These are phyloP conservation scores for Candidula unifasciata DNA, from an alignment of 2,888 invertebrate genomes.

Conservation along the genomic window DNA sequence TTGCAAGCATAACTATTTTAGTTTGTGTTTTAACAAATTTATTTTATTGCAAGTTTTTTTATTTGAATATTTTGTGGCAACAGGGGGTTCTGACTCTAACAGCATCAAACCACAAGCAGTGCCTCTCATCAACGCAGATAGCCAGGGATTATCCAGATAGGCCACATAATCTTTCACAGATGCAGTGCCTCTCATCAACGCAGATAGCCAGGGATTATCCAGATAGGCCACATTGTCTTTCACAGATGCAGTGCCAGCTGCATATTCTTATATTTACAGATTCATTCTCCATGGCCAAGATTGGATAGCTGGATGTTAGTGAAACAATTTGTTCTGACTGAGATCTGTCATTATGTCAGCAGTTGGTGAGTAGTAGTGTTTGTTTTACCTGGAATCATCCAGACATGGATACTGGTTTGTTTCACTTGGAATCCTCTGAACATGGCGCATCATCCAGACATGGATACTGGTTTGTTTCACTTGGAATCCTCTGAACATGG, in stretches of 20 bases:
- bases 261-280: not conserved
- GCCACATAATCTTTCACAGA: conserved; percentile 3
- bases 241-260: not conserved
- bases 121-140: conserved; percentile 45
- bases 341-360: not conserved
- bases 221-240: conserved; percentile 30
- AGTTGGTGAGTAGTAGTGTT: no score
- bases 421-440: no score
- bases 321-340: not conserved
- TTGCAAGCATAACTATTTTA: no score
- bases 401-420: no score
- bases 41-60: not conserved
- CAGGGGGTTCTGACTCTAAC: conserved; percentile 41
- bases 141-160: conserved; percentile 24
- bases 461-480: no score
- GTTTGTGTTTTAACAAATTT: not conserved
- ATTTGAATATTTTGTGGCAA: not conserved
- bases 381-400: no score
- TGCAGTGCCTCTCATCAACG: conserved; percentile 38
- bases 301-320: not conserved
- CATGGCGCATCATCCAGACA: no score
- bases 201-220: conserved; percentile 10
- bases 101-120: conserved; percentile 52
- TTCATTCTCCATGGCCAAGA: not conserved
- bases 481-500: no score